Evolutionary conservation across 2,888 invertebrate genomes (phyloP).

Genomic region (Quadriops clusia): DNA sequence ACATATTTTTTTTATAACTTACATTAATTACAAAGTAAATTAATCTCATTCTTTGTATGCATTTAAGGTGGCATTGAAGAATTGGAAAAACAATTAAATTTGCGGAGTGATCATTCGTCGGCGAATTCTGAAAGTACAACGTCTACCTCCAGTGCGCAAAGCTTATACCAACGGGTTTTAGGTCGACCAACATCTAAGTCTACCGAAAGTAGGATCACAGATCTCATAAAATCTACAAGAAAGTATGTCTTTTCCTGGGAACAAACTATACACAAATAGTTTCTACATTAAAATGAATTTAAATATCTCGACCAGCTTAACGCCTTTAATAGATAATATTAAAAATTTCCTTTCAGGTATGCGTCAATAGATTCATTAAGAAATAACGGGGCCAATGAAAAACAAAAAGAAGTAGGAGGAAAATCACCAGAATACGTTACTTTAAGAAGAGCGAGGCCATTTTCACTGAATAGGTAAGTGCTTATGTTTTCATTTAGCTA

Average conservation of each 20-base stretch:
- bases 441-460: slow-evolving; percentile 48
- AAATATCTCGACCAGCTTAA: no score
- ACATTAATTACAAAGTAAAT: no score
- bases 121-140: slow-evolving; percentile 42
- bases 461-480: no score
- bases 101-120: slow-evolving; percentile 41
- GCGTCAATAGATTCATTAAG: slow-evolving; percentile 36
- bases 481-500: no score
- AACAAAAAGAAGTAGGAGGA: slow-evolving; percentile 26
- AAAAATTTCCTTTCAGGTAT: slow-evolving; percentile 12
- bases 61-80: slow-evolving; percentile 72
- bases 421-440: slow-evolving; percentile 53
- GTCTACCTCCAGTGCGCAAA: slow-evolving; percentile 58
- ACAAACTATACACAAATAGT: not conserved
- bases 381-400: slow-evolving; percentile 3
- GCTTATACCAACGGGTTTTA: slow-evolving; percentile 64
- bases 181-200: slow-evolving; percentile 29
- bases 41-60: not conserved
- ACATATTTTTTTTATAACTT: slow-evolving; percentile 24
- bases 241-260: not conserved
- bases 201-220: slow-evolving; percentile 7
- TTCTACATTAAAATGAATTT: not conserved
- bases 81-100: slow-evolving; percentile 63
- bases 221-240: not conserved
- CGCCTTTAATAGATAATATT: no score